Conservation (phyloP, 2,888 invertebrate species). For the Volucella bombylans region DNA sequence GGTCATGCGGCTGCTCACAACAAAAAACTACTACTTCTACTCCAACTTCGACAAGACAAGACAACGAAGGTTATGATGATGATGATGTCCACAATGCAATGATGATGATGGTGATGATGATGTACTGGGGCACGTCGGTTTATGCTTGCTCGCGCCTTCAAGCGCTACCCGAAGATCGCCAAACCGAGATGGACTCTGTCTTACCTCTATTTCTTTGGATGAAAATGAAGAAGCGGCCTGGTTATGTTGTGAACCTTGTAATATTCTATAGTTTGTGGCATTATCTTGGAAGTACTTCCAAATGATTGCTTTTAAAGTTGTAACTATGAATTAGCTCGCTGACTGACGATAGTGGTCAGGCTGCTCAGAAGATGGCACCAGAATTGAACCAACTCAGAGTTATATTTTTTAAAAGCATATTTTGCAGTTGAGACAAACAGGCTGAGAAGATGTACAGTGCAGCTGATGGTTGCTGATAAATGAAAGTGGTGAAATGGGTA, state of each 20-base stretch:
- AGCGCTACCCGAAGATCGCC: slow-evolving; percentile 70
- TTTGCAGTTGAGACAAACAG: slow-evolving; percentile 14
- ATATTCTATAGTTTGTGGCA: slow-evolving; percentile 74
- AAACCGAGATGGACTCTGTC: slow-evolving; percentile 54
- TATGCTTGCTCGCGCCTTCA: slow-evolving; percentile 62
- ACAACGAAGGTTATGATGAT: slow-evolving; percentile 12
- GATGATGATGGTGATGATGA: slow-evolving; percentile 53
- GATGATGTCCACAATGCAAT: slow-evolving; percentile 7
- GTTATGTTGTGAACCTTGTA: slow-evolving; percentile 72
- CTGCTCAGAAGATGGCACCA: slow-evolving; percentile 39
- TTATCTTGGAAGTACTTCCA: slow-evolving; percentile 73
- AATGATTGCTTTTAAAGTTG: slow-evolving; percentile 74
- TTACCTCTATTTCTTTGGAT: neutral
- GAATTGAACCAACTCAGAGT: slow-evolving; percentile 12
- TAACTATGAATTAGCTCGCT: slow-evolving; percentile 73
- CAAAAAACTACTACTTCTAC: neutral
- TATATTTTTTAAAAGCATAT: slow-evolving; percentile 1
- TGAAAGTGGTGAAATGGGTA: too few relatives aligned
- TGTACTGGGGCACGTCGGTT: slow-evolving; percentile 64
- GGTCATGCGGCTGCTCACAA: slow-evolving; percentile 14
- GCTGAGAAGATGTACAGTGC: slow-evolving; percentile 40
- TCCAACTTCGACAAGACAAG: neutral
- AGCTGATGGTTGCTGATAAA: slow-evolving; percentile 55
- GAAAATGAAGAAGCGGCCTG: slow-evolving; percentile 72
- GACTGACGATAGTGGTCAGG: slow-evolving; percentile 60